Base-by-base conservation (phyloP, 2,797 vertebrate species). In the Naso thynnoides region DNA sequence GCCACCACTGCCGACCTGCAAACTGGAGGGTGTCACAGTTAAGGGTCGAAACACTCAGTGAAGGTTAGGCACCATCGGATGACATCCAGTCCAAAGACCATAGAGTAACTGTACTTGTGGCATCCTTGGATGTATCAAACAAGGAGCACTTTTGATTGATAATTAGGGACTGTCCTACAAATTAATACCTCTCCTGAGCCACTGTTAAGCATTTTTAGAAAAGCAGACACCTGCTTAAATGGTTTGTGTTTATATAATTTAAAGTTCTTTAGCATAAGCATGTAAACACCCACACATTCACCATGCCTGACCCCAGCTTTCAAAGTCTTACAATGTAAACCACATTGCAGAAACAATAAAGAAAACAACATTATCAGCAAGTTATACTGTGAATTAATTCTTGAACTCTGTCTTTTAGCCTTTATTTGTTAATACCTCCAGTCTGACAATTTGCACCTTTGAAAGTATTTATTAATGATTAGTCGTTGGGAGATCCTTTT, bases 131-230 rank as follows among this genome's bases (percentile, higher is more conserved):
- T n/a, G n/a, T n/a, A n/a, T n/a, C n/a, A n/a, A n/a, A n/a, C n/a
- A n/a, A n/a, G n/a, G 23, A 68, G 59, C 14, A 3, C 58, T 19
- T 80, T 58, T 59, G 56, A 50, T 48, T 47, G 54, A 66, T 79
- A 75, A 78, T 76, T 71, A 55, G 26, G 65, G 38, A 8, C 56
- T 55, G 48, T 83, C 58, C 61, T 27, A 52, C 62, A 58, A 60
- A 73, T 73, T 55, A 72, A 42, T 61, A 55, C 39, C 42, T 63
- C 42, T 47, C 39, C 69, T 44, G 33, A 41, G 42, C 23, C 61
- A 0, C 47, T 36, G 41, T 60, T 8, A 24, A 60, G 41, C 33
- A 23, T 54, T 62, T 44, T 27, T 21, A 38, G 23, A 0, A 27
- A 44, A 78, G 47, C 21, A 29, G 36, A 48, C 60, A 33, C 9